These are phyloP conservation scores for Polyommatus iphigenia DNA, from an alignment of 2,888 invertebrate genomes.

Conservation along the genomic window DNA sequence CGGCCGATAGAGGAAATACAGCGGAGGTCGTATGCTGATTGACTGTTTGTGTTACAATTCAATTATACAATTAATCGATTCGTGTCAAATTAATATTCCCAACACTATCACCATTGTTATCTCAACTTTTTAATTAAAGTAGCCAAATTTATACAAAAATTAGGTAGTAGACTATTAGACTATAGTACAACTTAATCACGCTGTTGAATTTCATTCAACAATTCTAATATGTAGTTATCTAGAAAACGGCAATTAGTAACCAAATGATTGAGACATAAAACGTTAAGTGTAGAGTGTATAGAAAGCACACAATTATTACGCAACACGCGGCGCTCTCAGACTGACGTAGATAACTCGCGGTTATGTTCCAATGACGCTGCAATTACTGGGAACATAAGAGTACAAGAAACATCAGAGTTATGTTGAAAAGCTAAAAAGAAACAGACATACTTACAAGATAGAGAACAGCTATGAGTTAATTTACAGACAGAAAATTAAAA, in stretches of 20 bases:
- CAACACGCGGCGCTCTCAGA: background rate
- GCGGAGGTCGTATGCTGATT: constrained; percentile 44
- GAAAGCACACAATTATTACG: constrained; percentile 11
- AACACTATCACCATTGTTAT: background rate
- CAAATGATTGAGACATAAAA: constrained; percentile 17
- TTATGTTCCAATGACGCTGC: constrained; percentile 13
- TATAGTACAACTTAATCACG: background rate
- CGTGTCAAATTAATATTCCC: constrained; percentile 19
- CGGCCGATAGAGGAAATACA: constrained; percentile 42
- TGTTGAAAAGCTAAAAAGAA: background rate
- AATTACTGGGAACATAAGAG: background rate
- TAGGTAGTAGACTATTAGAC: too few relatives aligned
- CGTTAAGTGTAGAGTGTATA: background rate
- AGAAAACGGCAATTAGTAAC: background rate
- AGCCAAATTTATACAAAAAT: background rate
- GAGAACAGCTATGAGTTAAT: too few relatives aligned
- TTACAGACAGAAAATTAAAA: too few relatives aligned
- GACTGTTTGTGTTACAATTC: constrained; percentile 30
- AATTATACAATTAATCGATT: constrained; percentile 18
- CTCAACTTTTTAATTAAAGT: background rate
- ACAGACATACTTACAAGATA: background rate
- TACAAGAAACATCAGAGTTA: background rate
- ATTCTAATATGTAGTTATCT: background rate
- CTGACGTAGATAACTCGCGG: background rate
- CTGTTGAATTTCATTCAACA: background rate